A percentile compares a stretch with the other conserved stretches of the same genome.
phyloP scores from a whole-genome alignment of 2,888 invertebrate genomes.

The Pardosa pseudoannulata region DNA sequence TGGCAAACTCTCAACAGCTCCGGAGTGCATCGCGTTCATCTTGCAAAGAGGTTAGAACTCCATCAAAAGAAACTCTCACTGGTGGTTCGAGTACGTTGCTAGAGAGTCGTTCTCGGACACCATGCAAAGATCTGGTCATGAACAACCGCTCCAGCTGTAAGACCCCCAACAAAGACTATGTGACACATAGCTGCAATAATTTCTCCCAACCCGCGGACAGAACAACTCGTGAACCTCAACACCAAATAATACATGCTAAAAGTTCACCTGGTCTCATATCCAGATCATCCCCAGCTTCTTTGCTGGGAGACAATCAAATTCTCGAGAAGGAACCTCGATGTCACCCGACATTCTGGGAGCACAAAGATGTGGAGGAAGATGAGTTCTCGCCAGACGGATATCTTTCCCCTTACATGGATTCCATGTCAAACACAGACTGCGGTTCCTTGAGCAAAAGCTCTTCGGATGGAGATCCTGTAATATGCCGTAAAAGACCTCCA shows the following conservation, averaged over 20 bases:
- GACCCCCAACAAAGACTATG: constrained; percentile 23
- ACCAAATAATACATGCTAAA: constrained; percentile 50
- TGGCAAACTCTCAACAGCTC: constrained; percentile 18
- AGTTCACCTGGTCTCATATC: constrained; percentile 58
- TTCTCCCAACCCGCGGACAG: constrained; percentile 3
- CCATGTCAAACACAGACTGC: constrained; percentile 75
- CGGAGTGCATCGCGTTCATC: constrained; percentile 49
- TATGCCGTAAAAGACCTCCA: constrained; percentile 75
- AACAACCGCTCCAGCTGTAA: constrained; percentile 20
- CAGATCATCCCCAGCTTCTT: constrained; percentile 31
- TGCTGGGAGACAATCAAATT: constrained; percentile 28
- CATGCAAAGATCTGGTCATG: constrained; percentile 21
- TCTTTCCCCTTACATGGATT: constrained; percentile 60
- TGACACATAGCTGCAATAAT: constrained; percentile 12
- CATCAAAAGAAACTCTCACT: constrained; percentile 24
- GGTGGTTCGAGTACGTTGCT: not conserved
- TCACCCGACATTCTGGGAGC: constrained; percentile 42
- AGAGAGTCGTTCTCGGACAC: constrained; percentile 17
- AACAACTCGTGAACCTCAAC: constrained; percentile 25
- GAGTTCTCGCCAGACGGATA: constrained; percentile 58
- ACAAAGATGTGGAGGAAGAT: constrained; percentile 63
- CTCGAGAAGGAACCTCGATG: constrained; percentile 32
- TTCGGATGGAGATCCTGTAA: constrained; percentile 76
- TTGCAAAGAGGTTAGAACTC: constrained; percentile 38
- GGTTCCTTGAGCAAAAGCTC: constrained; percentile 77